Conservation (phyloP, 2,113 vertebrate species). For the Syngnathus floridae region DNA sequence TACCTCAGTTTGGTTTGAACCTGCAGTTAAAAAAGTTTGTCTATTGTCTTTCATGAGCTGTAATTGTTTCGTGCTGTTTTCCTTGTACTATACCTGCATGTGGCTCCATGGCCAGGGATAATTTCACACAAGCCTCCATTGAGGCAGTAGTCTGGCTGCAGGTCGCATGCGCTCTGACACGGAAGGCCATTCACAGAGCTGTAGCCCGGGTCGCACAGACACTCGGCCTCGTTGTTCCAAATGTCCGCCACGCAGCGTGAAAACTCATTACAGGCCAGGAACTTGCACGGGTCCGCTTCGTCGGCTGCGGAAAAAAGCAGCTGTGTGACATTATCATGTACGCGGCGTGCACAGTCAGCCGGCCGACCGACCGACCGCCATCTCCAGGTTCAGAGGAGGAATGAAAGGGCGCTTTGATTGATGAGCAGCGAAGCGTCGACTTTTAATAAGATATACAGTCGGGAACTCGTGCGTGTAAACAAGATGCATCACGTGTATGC, state of each 20-base stretch:
- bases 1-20: no score
- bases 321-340: conserved; percentile 32
- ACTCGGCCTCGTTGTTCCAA: conserved; percentile 76
- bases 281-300: conserved; percentile 81
- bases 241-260: conserved; percentile 77
- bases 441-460: conserved; percentile 14
- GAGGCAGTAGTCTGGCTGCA: conserved; percentile 71
- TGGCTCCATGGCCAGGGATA: conserved; percentile 71
- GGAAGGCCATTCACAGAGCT: conserved; percentile 59
- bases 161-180: conserved; percentile 75
- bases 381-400: conserved; percentile 13
- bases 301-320: conserved; percentile 69
- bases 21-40: no score
- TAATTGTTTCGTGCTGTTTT: no score
- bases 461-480: conserved; percentile 12
- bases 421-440: conserved; percentile 30
- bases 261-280: conserved; percentile 82
- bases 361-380: background rate
- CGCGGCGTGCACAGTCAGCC: conserved; percentile 2
- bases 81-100: conserved; percentile 77
- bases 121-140: conserved; percentile 77
- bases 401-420: conserved; percentile 41
- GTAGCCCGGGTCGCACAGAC: conserved; percentile 79
- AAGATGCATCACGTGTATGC: conserved; percentile 7
- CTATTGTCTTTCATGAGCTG: background rate